Base-by-base conservation (phyloP, 2,113 vertebrate species). In the Ctenomys sociabilis region DNA sequence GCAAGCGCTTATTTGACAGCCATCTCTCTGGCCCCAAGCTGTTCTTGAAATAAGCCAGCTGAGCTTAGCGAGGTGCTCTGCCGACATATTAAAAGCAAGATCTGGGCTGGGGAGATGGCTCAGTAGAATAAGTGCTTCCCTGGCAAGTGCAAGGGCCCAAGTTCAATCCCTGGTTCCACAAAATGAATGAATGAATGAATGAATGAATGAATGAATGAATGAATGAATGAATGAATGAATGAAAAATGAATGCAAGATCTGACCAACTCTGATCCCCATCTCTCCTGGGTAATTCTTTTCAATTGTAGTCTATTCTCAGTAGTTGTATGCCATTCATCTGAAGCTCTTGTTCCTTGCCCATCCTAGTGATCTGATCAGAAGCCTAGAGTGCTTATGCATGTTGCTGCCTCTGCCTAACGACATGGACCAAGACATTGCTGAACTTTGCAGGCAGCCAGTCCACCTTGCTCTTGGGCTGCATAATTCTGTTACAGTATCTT, bases 31-130 rank as follows among this genome's bases (percentile, higher is more conserved):
- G n/a, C n/a, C n/a, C n/a, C n/a, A n/a, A 91, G 63, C 75, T 94
- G 28, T 87, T 94, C 91, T 91, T 90, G 89, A 95, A 91, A 89
- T 87, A 94, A 96, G n/a, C 91, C 90, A 91, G 1, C 45, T 26
- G 81, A 94, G 72, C 37, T 68, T 43, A 94, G 75, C 4, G 1
- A 93, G 64, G 57, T 87, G 21, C 21, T 61, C 0, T 78, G 66
- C 30, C 73, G 89, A 91, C 45, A 85, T 5, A 0, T 26, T 85
- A 78, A 91, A 30, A 45, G 43, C 54, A 8, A 64, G 49, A 30
- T 78, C 78, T 89, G 70, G n/a, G n/a, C n/a, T n/a, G n/a, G n/a
- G n/a, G n/a, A n/a, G n/a, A n/a, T n/a, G n/a, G n/a, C n/a, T n/a
- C n/a, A n/a, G n/a, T n/a, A n/a, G n/a, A n/a, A n/a, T n/a, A n/a